Evolutionary conservation across 2,888 invertebrate genomes (phyloP), one percentile per base, ranked within the genome.

Genomic region (Drosophila algonquin): DNA sequence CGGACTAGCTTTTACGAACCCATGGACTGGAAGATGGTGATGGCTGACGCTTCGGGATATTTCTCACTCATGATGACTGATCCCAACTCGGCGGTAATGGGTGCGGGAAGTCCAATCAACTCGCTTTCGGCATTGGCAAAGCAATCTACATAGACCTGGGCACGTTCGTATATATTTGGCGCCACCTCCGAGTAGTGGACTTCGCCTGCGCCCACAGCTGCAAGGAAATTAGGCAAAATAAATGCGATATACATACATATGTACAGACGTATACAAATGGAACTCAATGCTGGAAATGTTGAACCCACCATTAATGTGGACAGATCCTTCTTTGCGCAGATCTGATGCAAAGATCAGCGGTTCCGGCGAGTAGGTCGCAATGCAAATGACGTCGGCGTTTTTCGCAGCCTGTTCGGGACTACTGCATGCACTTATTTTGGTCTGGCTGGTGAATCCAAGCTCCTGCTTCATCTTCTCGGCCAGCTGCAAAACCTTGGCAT

Each of bases 21-120:
- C 83, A 95, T 91, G n/a, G 94, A 94, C 83, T 95, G 94, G 80
- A 94, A 95, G n/a, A 95, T 90, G 5, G 94, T 94, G 2, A 93
- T 91, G 51, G 91, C 87, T 32, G 76, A 27, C 9, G 57, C 12
- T 0, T 18, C 18, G 1, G 92, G 91, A 46, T 77, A 73, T 27
- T 89, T 80, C 60, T 91, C 88, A 2, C 77, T 80, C 10, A 89
- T 80, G 30, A 94, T 93, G 2, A 94, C 89, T 68, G 93, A 93
- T 14, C 94, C 95, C 56, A 95, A 90, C 89, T 94, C 94, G 3
- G 93, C 94, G 63, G 91, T 90, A 59, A 94, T 92, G n/a, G 89
- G 72, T 12, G 93, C 93, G 59, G 93, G 93, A 3, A 93, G 84
- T 27, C 93, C 90, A 30, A 92, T 91, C 18, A 95, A 89, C 90